Conservation (phyloP, 2,113 vertebrate species). For the Athene cunicularia region DNA sequence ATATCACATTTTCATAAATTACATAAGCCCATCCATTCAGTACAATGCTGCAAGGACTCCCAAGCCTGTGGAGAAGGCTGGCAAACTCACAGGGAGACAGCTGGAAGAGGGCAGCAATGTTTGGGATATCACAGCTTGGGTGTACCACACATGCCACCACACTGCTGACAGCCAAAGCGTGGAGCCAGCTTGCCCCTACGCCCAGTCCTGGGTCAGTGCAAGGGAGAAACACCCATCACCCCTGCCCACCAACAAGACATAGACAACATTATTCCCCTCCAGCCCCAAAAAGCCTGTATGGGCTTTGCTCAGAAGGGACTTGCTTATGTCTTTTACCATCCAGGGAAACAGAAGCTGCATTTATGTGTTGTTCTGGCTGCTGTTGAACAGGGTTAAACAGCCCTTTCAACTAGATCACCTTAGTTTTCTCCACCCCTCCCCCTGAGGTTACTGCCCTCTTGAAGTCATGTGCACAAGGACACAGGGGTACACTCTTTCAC, state of each 20-base stretch:
- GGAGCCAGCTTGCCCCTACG: background rate
- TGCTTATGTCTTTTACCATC: background rate
- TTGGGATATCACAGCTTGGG: background rate
- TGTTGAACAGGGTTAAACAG: background rate
- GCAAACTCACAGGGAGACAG: background rate
- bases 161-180: background rate
- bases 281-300: background rate
- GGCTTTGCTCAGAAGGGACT: background rate
- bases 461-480: background rate
- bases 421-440: background rate
- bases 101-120: background rate
- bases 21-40: background rate
- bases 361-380: background rate
- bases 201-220: background rate
- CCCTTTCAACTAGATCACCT: background rate
- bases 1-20: background rate
- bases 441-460: background rate
- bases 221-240: background rate
- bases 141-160: rapidly evolving
- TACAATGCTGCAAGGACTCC: background rate
- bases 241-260: background rate
- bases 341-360: background rate
- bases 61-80: background rate
- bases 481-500: background rate
- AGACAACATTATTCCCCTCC: background rate